Evolutionary conservation across 1,140 invertebrate genomes (phyloP), one percentile per base, ranked within the genome.

Genomic region (Leptinotarsa defecta): DNA sequence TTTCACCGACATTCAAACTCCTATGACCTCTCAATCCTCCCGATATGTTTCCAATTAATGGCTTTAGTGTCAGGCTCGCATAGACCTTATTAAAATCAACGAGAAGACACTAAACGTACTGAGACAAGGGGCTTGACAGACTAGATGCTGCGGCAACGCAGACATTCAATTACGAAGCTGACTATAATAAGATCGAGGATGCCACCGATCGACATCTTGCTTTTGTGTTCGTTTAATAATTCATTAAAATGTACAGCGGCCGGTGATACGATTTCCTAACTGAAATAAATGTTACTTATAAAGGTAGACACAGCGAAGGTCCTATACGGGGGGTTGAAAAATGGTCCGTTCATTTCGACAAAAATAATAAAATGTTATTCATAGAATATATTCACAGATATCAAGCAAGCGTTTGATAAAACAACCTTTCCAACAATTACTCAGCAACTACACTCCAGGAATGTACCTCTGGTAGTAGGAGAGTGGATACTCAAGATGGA

Each of bases 51-150:
- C 65, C 65, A 68, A 68, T 68, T 68, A 68, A 34, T 68, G 65
- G 65, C 65, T 68, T 68, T 68, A 68, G 65, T 24, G 65, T 68
- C 65, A 15, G 24, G 24, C 15, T 24, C 65, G 43, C 43, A 68
- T 68, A 68, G 65, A 43, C 65, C 65, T 68, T 68, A 68, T 68
- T 68, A 68, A 68, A 68, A 68, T 68, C 65, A 68, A 24, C 65
- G 65, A 68, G 22, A 13, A 43, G 65, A 68, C 65, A 68, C 65
- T 68, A 68, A 68, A 68, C 65, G 65, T 43, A 24, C 24, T 43
- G 20, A 24, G 43, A 68, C 65, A 68, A 68, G 65, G 43, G 13
- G 52, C n/a, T 17, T 68, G 65, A 68, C 65, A 68, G 27, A 34
- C 65, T 68, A 68, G 65, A 68, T 34, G 65, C 65, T 24, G 24